Evolutionary conservation across 2,797 vertebrate genomes (phyloP), one percentile per base, ranked within the genome.

Genomic region (Lepidocolaptes lacrymiger): DNA sequence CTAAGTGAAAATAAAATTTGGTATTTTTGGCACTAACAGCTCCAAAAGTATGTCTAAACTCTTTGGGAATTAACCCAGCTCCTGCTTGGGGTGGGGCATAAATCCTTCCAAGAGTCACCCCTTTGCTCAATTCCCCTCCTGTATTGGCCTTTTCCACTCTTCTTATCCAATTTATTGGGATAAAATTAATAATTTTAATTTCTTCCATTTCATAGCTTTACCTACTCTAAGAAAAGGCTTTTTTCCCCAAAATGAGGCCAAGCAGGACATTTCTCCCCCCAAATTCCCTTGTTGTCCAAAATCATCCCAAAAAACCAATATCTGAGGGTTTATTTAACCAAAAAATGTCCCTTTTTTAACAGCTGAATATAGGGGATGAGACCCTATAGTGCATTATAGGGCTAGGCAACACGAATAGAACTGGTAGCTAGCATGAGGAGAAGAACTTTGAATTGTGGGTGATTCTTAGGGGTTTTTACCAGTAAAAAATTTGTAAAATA

Each of bases 61-160:
- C 51, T 58, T 4, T 3, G 5, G 4, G 14, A 80, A 73, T 68
- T 54, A 80, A 36, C n/a, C 13, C 19, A 30, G 43, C 58, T 24
- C 12, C 22, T 41, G 22, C 19, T 7, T 18, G 13, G 3, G 46
- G 46, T 2, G 4, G 10, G 16, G 2, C 7, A 26, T 15, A 39
- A 48, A 34, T 23, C 56, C 21, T 18, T 54, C 26, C 39, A 80
- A 16, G 3, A 41, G 17, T 21, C 27, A 28, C 15, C 24, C 32
- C 17, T 56, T 36, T 30, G n/a, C 20, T 27, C 52, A 66, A 21
- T 37, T 26, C 3, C 1, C 7, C 7, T 9, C 5, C 5, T 7
- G 34, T 7, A 23, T 0, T 0, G 1, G 8, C 32, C 16, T 54
- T 55, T 26, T 0, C n/a, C 34, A 5, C 4, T 59, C 27, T 51